Evolutionary conservation across 2,888 invertebrate species (phyloP), one percentile per base, ranked within the genome.

Genomic region (Cotesia congregata): DNA sequence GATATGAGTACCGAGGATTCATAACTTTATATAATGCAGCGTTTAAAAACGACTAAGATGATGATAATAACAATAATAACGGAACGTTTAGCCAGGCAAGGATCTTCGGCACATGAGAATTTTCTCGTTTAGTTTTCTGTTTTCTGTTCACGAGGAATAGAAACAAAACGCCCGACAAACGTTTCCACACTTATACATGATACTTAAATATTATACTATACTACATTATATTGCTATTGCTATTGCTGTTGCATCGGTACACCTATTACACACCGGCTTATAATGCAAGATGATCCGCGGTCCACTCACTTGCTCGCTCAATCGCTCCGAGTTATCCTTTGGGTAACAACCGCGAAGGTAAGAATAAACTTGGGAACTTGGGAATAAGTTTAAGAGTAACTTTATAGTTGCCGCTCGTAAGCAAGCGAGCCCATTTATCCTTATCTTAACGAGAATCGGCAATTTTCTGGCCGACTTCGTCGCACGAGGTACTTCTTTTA

Each of bases 391-490:
- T 60, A 75, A 75, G 77, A 78, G 79, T 77, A 78, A 80, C 79
- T 78, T 78, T 80, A 80, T 79, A 79, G 78, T 69, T 77, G 78
- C 77, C 78, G 79, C 78, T 59, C 75, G 60, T 74, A 65, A 30
- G 30, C 41, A 68, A 20, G 74, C 77, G 83, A 75, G 79, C 81
- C 74, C 81, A 80, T 80, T 83, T 84, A 83, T 85, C 82, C 84
- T 81, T 84, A 86, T 86, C 86, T 86, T 85, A 85, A 86, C 84
- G 85, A 86, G 84, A 84, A 86, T 86, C 86, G 83, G 82, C 85
- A 82, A 86, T 86, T 85, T 86, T 85, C 85, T 80, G 78, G 78
- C 78, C 78, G 74, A 76, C 72, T 77, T 78, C 73, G 80, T 78
- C 80, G 78, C 77, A 78, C 81, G 78, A 79, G 78, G 76, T 76